Base-by-base conservation (phyloP, 2,113 vertebrate genomes). In the Scomber japonicus region DNA sequence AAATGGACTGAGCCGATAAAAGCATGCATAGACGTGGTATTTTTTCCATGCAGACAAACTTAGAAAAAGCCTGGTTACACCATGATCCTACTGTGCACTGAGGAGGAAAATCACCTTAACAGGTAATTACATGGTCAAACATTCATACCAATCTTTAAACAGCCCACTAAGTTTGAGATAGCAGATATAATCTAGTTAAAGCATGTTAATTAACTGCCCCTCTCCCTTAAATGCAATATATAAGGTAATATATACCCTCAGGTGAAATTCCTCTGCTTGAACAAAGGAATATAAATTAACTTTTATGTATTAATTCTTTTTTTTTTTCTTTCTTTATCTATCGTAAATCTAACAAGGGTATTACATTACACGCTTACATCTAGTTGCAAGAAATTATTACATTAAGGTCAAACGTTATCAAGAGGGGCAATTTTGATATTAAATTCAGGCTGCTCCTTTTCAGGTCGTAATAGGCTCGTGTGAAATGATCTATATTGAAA, bases 221-320 rank as follows among this genome's bases (percentile, higher is more conserved):
- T 64, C 50, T 44, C 51, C 14, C 31, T 71, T 61, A 70, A 65
- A 82, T 68, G 61, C 71, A 78, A 55, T 78, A 44, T 67, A 83
- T 9, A 85, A 83, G 54, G 74, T 79, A 87, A 83, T 68, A 40
- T 63, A 64, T 53, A 59, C 51, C 84, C 87, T 71, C 50, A 57
- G 84, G 89, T 79, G 62, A 71, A 76, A 76, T 3, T n/a, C 40
- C 56, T 48, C 59, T 68, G 61, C 60, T 62, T 48, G 67, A 87
- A 85, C 77, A 81, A 87, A 89, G 71, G 70, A 75, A 64, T 67
- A 74, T 83, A 84, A 86, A 88, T 88, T 64, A 86, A 88, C 48
- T 77, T 55, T 78, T 78, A 82, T 78, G 62, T 53, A 73, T 81
- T 59, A 53, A 81, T 80, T 81, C 54, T 31, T n/a, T 69, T 68